phyloP scores from a whole-genome alignment of 2,113 vertebrate genomes.

The Sigmodon hispidus region DNA sequence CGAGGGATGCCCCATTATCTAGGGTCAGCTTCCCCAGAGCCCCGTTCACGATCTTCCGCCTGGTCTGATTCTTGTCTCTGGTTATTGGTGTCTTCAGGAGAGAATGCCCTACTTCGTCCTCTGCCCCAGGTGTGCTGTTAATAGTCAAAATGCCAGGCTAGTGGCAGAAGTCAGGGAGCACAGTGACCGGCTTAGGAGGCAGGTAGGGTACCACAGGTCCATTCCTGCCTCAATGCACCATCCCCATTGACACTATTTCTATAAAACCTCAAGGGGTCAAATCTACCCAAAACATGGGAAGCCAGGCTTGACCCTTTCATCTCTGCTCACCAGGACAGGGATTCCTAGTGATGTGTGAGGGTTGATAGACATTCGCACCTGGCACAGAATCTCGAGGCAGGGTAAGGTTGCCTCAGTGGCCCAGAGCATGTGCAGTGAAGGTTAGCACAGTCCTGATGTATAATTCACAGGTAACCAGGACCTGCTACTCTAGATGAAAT shows the following conservation, averaged over 20 bases:
- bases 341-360: background rate
- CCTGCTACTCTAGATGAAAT: conserved; percentile 3
- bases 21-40: too few relatives aligned
- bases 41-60: background rate
- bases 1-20: background rate
- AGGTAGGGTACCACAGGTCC: background rate
- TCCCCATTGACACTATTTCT: background rate
- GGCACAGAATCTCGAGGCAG: background rate
- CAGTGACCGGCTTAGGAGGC: background rate
- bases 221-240: background rate
- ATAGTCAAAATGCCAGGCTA: background rate
- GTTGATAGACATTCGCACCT: background rate
- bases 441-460: background rate
- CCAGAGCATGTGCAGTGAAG: background rate
- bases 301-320: background rate
- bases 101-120: background rate
- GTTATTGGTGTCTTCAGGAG: background rate
- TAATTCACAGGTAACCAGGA: conserved; percentile 15
- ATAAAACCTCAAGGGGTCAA: background rate
- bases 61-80: background rate
- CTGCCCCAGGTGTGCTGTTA: background rate
- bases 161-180: too few relatives aligned
- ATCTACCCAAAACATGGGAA: background rate
- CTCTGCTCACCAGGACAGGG: background rate
- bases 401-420: background rate